Evolutionary conservation across 2,888 invertebrate species (phyloP).

Genomic region (Mythimna ferrago): DNA sequence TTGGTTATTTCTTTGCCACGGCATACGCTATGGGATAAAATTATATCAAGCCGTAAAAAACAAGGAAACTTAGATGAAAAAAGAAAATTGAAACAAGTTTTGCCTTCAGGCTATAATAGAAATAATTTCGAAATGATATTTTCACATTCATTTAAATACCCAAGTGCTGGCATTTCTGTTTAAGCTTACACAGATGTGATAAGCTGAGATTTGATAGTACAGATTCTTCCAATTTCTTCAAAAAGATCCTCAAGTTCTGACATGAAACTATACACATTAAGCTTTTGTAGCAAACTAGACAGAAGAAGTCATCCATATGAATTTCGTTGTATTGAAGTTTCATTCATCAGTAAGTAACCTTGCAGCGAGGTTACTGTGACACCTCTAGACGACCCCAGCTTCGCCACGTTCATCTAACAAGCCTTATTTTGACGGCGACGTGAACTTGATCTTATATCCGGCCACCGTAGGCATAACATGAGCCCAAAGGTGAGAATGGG

Average conservation of each 20-base stretch:
- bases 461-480: constrained; percentile 60
- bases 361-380: constrained; percentile 63
- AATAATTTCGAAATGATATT: not conserved
- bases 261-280: not conserved
- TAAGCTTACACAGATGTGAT: not conserved
- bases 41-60: not conserved
- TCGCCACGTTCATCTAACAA: constrained; percentile 48
- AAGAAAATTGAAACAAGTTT: not conserved
- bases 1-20: not conserved
- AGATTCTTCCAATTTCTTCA: not conserved
- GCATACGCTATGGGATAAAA: not conserved
- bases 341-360: constrained; percentile 55
- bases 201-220: too few relatives aligned
- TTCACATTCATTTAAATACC: not conserved
- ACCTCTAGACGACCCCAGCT: constrained; percentile 63
- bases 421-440: constrained; percentile 69
- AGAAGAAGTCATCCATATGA: constrained; percentile 2
- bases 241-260: not conserved
- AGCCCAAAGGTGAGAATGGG: constrained; percentile 11
- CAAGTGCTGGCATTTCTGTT: not conserved
- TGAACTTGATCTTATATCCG: constrained; percentile 62
- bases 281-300: not conserved
- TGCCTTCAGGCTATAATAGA: not conserved
- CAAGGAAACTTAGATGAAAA: not conserved
- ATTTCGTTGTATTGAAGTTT: constrained; percentile 27